Base-by-base conservation (phyloP, 2,113 vertebrate species). In the Triplophysa siluroides region DNA sequence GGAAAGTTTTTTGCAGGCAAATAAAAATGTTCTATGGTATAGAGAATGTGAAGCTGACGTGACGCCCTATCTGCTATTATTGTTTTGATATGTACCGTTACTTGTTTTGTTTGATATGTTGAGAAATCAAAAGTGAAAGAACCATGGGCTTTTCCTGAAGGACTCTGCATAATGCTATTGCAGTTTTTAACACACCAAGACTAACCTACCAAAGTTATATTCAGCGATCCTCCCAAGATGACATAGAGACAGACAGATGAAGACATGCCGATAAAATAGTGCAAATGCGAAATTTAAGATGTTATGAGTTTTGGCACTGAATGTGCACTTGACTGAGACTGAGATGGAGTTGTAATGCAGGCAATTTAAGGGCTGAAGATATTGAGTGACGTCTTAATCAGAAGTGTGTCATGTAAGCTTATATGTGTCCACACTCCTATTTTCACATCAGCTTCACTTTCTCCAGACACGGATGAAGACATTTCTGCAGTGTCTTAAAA, bases 401-500 rank as follows among this genome's bases (percentile, higher is more conserved):
- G n/a, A 4, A 2, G 26, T 61, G 52, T 26, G 23, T 64, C 26
- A 33, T 52, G n/a, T 41, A 47, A 38, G 19, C 52, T 45, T 52
- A 16, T 13, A 45, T 33, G 18, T 26, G 19, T 23, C 47, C 47
- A n/a, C 23, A n/a, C 10, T 43, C 21, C 67, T 62, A 7, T 33
- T 47, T 19, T 71, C 38, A 26, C 11, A 33, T 70, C 56, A 47
- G 12, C 52, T n/a, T 67, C 21, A 9, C 66, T 62, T 79, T 50
- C n/a, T 18, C 13, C 11, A 21, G 23, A 58, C 8, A 54, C 2
- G 12, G 10, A 63, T 76, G 16, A 19, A 8, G 61, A 24, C 47
- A 2, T 79, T 79, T 71, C 19, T n/a, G 29, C 41, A 69, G 23
- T 70, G 75, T 24, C 56, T 24, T 29, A 13, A 54, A 61, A 33